Percentiles rank a stretch among this genome's conserved stretches.
Conservation (phyloP, 2,888 invertebrate genomes). For the Aspidiotus rigidus region DNA sequence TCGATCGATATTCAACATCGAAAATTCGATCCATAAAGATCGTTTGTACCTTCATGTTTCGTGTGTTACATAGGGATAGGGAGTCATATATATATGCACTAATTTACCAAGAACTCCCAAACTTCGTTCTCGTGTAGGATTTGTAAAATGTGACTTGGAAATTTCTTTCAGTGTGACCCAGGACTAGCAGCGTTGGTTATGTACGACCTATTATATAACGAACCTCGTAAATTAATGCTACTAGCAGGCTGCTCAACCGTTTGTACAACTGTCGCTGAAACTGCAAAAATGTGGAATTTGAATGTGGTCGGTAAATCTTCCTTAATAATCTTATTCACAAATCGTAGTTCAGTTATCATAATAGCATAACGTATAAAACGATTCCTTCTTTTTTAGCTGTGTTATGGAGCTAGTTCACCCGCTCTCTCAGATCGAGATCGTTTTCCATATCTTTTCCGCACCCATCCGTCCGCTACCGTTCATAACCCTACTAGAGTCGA, state of each 20-base stretch:
- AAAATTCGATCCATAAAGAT: no score
- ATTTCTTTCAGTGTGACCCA: constrained; percentile 79
- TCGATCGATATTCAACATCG: no score
- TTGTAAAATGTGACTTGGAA: no score
- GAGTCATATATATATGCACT: no score
- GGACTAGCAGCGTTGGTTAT: constrained; percentile 96
- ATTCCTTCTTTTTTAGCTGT: constrained; percentile 56
- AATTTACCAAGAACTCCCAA: no score
- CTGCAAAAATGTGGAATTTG: constrained; percentile 99
- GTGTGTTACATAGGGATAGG: no score
- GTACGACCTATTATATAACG: constrained; percentile 95
- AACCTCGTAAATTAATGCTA: constrained; percentile 85
- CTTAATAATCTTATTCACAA: no score
- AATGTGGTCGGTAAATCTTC: constrained; percentile 67
- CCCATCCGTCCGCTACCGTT: constrained; percentile 97
- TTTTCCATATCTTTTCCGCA: constrained; percentile 95
- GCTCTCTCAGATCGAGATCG: constrained; percentile 92
- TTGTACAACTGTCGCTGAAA: constrained; percentile 97
- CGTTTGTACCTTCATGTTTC: no score
- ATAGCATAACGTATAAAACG: no score
- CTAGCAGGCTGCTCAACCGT: constrained; percentile 97
- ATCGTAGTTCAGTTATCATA: no score
- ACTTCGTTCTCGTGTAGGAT: no score
- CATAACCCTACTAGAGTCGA: constrained; percentile 96
- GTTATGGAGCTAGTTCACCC: constrained; percentile 97